Base-by-base conservation (phyloP, 2,797 vertebrate species). In the Anabacerthia variegaticeps region DNA sequence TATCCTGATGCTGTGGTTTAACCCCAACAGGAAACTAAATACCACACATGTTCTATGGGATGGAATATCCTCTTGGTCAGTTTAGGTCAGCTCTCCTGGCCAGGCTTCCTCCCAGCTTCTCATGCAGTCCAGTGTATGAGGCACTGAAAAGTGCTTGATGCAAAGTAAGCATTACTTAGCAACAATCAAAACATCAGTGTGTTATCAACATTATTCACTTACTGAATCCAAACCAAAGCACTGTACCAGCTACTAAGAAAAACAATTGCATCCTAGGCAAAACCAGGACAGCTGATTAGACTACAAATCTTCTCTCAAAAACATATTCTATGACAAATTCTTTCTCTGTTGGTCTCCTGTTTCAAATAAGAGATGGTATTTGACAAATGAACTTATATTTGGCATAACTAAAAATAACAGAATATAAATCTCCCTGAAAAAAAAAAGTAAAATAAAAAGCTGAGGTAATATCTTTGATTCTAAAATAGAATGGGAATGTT, bases 1-100 rank as follows among this genome's bases (percentile, higher is more conserved):
- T 56, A 46, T 72, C 12, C 41, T 59, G 23, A 34, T 34, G 39
- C 39, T 26, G 4, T n/a, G 32, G 6, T 46, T 41, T 46, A 65
- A 46, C 17, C 14, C 12, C 24, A 59, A 15, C 21, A 36, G 37
- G 30, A 14, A 52, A 46, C 0, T 6, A 72, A 72, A 15, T 16
- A 10, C 7, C 26, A 19, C 14, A 46, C 10, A 36, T 0, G 0
- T 58, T 34, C 26, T 39, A 0, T 39, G 14, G 3, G 39, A 41
- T 36, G 34, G 18, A 59, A 46, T 72, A 24, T 62, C 10, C 10
- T 7, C 78, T 72, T 46, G 18, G n/a, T 14, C 26, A 17, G 15
- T 37, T 72, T 28, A 51, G 27, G 19, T 58, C 23, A n/a, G 19
- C 13, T 78, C 15, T 52, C 17, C 58, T 66, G 39, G 21, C 12